Conservation (phyloP, 1,140 invertebrate species). For the Drosophila repleta region DNA sequence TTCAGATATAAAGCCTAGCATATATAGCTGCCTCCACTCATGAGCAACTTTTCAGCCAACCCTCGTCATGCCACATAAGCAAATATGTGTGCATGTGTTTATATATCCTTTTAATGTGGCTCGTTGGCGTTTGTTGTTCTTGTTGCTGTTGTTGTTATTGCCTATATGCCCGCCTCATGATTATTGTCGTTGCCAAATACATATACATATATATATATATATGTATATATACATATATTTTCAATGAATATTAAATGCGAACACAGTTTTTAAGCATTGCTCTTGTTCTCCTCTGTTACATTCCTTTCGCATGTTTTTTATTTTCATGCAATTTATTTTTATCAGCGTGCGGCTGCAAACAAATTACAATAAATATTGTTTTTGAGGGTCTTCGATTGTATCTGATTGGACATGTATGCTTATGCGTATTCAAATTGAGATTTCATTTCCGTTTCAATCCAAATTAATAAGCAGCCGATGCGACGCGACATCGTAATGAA, state of each 20-base stretch:
- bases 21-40: too few relatives aligned
- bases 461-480: constrained; percentile 19
- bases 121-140: constrained; percentile 10
- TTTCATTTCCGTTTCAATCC: constrained; percentile 11
- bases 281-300: not conserved
- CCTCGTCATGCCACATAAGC: not conserved
- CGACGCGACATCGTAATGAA: constrained; percentile 4
- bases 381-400: constrained; percentile 39
- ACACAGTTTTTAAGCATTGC: constrained; percentile 59
- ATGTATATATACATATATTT: constrained; percentile 16
- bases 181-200: constrained; percentile 73
- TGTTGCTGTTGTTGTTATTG: constrained; percentile 26
- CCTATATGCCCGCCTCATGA: constrained; percentile 48
- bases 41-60: not conserved
- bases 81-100: constrained; percentile 8
- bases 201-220: constrained; percentile 1
- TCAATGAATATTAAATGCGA: constrained; percentile 77
- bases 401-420: constrained; percentile 26
- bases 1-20: too few relatives aligned
- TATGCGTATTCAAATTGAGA: constrained; percentile 16
- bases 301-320: constrained; percentile 19
- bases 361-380: constrained; percentile 74
- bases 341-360: constrained; percentile 40
- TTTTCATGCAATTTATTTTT: constrained; percentile 45
- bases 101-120: constrained; percentile 32